Evolutionary conservation across 2,113 vertebrate genomes (phyloP).

Genomic region (Datnioides undecimradiatus): DNA sequence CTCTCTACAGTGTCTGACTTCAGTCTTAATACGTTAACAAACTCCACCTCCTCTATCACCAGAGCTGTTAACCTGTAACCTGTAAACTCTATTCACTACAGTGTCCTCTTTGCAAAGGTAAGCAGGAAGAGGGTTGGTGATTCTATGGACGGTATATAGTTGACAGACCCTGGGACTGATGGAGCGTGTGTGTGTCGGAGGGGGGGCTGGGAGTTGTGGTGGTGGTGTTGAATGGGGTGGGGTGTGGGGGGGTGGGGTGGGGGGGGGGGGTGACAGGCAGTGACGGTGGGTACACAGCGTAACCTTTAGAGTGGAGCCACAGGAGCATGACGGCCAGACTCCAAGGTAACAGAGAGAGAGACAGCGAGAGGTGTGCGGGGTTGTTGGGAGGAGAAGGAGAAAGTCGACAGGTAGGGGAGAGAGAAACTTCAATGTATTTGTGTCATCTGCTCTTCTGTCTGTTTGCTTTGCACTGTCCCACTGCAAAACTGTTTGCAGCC

Average conservation of each 20-base stretch:
- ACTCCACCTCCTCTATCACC: constrained; percentile 12
- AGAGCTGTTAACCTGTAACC: constrained; percentile 42
- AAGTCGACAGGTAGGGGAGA: constrained; percentile 73
- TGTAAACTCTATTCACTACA: constrained; percentile 26
- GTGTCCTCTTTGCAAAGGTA: constrained; percentile 54
- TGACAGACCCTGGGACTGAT: constrained; percentile 69
- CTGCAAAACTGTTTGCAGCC: constrained; percentile 20
- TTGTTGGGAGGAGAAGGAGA: constrained; percentile 62
- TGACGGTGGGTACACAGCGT: constrained; percentile 82
- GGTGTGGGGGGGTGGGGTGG: constrained; percentile 8
- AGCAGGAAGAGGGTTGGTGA: constrained; percentile 10
- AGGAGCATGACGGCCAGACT: constrained; percentile 83
- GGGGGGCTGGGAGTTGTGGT: constrained; percentile 19
- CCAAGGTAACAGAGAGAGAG: constrained; percentile 77
- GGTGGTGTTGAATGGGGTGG: too few relatives aligned
- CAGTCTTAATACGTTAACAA: constrained; percentile 6
- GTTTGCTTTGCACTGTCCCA: constrained; percentile 49
- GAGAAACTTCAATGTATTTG: constrained; percentile 67
- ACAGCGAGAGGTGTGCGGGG: constrained; percentile 62
- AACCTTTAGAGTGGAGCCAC: constrained; percentile 82
- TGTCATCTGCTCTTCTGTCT: constrained; percentile 68
- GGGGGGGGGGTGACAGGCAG: constrained; percentile 77
- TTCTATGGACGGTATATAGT: constrained; percentile 49
- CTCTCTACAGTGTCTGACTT: not conserved
- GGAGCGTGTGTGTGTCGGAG: constrained; percentile 40